Base-by-base conservation (phyloP, 2,888 invertebrate genomes). In the Dicyrtomina minuta region DNA sequence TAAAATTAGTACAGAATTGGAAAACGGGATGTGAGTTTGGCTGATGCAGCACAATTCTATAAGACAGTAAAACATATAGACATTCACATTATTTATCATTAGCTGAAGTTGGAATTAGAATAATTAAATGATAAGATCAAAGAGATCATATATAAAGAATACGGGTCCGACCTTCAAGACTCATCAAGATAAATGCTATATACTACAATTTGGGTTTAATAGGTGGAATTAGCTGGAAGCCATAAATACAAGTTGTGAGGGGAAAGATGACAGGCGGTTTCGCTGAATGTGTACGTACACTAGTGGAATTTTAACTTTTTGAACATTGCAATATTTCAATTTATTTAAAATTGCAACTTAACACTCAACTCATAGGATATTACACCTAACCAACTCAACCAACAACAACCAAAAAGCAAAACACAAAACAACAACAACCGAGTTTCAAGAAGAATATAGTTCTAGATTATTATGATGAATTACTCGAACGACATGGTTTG, bases 51-150 rank as follows among this genome's bases (percentile, higher is more conserved):
- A 15, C 15, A 5, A 46, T 49, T 49, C n/a, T 4, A 5, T 17
- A 15, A 15, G 20, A 51, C 8, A 51, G 51, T 51, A 10, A 51
- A 22, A 17, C 20, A 51, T 17, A 51, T 51, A 2, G 51, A 22
- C 8, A 24, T 53, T 24, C 5, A 13, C 8, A 10, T 22, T 41
- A 46, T 4, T 6, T 4, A 46, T 46, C 51, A 20, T 51, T n/a
- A 20, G 22, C 4, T 51, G n/a, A 20, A 22, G 22, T 4, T 53
- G n/a, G 6, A 33, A 33, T 33, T 33, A 33, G 33, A 33, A 53
- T 53, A 53, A 53, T 53, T 53, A 53, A 51, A 51, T 53, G 24
- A 53, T 53, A 22, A 53, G 33, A 33, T 33, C 33, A 33, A n/a
- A n/a, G n/a, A n/a, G n/a, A n/a, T n/a, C n/a, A n/a, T n/a, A n/a